These are phyloP conservation scores for Micropoecilia bifurca DNA, from an alignment of 2,797 vertebrate genomes.

Conservation along the genomic window DNA sequence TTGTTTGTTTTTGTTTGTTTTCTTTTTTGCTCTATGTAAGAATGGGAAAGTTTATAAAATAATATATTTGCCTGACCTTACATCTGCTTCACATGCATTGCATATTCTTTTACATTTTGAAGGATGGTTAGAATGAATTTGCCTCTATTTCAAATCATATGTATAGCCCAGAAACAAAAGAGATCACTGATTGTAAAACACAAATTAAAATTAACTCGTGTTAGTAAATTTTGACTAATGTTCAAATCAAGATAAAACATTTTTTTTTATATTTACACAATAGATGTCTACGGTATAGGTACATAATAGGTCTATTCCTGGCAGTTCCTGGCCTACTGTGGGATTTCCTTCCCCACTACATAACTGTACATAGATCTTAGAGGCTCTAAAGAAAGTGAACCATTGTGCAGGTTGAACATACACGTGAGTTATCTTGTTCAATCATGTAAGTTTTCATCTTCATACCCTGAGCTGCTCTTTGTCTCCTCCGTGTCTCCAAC, in stretches of 20 bases:
- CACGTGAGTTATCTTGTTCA: not conserved
- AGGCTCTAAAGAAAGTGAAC: not conserved
- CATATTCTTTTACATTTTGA: not conserved
- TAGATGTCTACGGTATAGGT: not conserved
- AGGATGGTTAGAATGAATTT: not conserved
- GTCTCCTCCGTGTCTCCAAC: conserved; percentile 82
- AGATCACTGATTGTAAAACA: not conserved
- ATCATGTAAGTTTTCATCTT: not conserved
- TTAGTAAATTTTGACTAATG: too few relatives aligned
- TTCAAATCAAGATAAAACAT: not conserved
- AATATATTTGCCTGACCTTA: not conserved
- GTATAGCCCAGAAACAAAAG: not conserved
- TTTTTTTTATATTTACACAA: not conserved
- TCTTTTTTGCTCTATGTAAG: not conserved
- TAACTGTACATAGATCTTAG: not conserved
- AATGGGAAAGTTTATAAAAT: not conserved
- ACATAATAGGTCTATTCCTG: not conserved
- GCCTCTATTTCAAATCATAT: not conserved
- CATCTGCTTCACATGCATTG: not conserved
- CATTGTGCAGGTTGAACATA: not conserved
- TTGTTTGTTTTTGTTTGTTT: not conserved
- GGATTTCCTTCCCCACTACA: not conserved
- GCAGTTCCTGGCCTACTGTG: not conserved
- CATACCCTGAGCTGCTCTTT: conserved; percentile 86
- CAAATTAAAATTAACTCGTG: not conserved